A percentile compares a stretch with the other conserved stretches of the same genome.
Conservation (phyloP, 2,888 invertebrate species). For the Trissonchulus sp. region DNA sequence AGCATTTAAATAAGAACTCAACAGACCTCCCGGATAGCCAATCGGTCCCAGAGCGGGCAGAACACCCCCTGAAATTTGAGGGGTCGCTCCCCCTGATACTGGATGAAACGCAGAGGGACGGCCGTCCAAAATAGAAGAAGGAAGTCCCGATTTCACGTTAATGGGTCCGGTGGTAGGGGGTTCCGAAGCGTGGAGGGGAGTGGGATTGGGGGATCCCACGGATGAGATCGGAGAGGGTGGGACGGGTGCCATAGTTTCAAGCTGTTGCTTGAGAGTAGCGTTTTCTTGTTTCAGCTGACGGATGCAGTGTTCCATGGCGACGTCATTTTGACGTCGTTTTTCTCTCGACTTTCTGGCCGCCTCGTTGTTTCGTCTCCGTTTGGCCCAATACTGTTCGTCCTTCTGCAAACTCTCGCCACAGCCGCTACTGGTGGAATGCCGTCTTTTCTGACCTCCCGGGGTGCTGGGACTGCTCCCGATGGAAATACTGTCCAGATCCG, state of each 20-base stretch:
- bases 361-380: slow-evolving; percentile 56
- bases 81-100: background rate
- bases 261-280: background rate
- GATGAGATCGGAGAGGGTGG: background rate
- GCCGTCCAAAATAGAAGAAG: background rate
- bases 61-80: too few species aligned
- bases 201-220: background rate
- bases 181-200: background rate
- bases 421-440: background rate
- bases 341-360: slow-evolving; percentile 56
- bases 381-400: slow-evolving; percentile 51
- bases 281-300: slow-evolving; percentile 4
- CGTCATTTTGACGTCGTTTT: slow-evolving; percentile 49
- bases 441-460: background rate
- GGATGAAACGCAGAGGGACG: background rate
- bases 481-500: background rate
- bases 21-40: background rate
- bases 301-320: background rate
- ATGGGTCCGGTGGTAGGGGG: background rate
- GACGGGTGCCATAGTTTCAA: background rate
- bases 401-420: background rate
- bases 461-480: background rate
- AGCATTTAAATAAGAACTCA: background rate
- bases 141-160: background rate
- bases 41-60: background rate